Percentiles rank a stretch among this genome's conserved stretches.
phyloP scores from a whole-genome alignment of 2,797 vertebrate species.

The Danio albolineatus region DNA sequence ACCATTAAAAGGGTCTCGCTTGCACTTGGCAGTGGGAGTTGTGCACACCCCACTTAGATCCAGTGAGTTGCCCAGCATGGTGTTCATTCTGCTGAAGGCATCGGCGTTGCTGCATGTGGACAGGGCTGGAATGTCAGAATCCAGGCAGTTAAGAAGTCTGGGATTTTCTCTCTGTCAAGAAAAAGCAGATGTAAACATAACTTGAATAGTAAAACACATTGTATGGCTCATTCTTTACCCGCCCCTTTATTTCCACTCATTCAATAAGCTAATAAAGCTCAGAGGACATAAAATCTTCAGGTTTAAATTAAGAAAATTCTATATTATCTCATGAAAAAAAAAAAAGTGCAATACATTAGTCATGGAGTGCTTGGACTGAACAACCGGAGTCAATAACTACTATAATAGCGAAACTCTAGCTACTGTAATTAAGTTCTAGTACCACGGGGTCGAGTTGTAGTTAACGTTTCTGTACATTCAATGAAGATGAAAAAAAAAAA shows the following conservation, averaged over 20 bases:
- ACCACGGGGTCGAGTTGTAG: neutral
- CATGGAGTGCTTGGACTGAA: neutral
- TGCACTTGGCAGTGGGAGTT: constrained; percentile 86
- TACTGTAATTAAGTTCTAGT: neutral
- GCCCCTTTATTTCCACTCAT: no score
- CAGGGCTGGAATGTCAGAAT: constrained; percentile 86
- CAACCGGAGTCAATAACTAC: neutral
- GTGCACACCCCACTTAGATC: constrained; percentile 96
- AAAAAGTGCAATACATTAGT: neutral
- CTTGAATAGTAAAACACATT: neutral
- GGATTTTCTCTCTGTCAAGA: constrained; percentile 74
- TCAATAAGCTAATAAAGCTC: neutral
- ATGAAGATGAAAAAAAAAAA: no score
- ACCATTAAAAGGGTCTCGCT: constrained; percentile 86
- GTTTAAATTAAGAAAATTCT: no score
- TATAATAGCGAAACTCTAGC: neutral
- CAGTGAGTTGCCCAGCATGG: constrained; percentile 94
- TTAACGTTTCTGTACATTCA: neutral
- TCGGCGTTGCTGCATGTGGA: constrained; percentile 96
- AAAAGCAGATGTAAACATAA: neutral
- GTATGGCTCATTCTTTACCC: neutral
- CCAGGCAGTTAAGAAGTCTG: constrained; percentile 86
- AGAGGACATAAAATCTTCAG: neutral
- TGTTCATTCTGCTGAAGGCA: constrained; percentile 96
- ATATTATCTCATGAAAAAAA: no score